phyloP scores from a whole-genome alignment of 2,113 vertebrate species.

The Brachypteracias leptosomus region DNA sequence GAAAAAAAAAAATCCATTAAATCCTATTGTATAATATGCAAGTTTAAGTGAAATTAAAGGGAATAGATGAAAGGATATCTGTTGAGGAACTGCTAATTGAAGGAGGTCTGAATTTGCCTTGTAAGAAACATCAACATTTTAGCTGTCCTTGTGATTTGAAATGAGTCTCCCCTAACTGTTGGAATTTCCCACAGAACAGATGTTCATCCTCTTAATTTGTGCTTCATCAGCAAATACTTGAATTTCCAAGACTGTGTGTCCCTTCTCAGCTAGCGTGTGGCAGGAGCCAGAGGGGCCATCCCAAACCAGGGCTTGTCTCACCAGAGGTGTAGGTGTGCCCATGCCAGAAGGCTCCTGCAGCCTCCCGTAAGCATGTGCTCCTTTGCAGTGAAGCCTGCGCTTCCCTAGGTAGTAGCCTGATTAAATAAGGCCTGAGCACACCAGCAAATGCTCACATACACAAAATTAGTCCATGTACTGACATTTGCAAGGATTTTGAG shows the following conservation, averaged over 20 bases:
- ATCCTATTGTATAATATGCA: conserved; percentile 1
- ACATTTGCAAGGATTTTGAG: background rate
- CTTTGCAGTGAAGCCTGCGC: background rate
- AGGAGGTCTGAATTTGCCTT: conserved; percentile 28
- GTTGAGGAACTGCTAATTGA: conserved; percentile 7
- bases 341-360: background rate
- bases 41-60: conserved; percentile 22
- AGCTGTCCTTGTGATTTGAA: conserved; percentile 26
- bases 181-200: conserved; percentile 54
- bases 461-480: background rate
- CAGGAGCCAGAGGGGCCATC: background rate
- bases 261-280: background rate
- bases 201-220: conserved; percentile 26
- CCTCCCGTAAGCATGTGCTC: fast-evolving
- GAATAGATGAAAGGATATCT: conserved; percentile 26
- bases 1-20: background rate
- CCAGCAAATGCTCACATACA: background rate
- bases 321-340: background rate
- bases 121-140: conserved; percentile 38
- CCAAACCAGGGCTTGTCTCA: background rate
- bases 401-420: background rate
- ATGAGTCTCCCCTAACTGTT: background rate
- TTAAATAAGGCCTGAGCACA: background rate
- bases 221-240: conserved; percentile 11
- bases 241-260: background rate